Evolutionary conservation across 2,888 invertebrate species (phyloP).

Genomic region (Drosophila greeni): DNA sequence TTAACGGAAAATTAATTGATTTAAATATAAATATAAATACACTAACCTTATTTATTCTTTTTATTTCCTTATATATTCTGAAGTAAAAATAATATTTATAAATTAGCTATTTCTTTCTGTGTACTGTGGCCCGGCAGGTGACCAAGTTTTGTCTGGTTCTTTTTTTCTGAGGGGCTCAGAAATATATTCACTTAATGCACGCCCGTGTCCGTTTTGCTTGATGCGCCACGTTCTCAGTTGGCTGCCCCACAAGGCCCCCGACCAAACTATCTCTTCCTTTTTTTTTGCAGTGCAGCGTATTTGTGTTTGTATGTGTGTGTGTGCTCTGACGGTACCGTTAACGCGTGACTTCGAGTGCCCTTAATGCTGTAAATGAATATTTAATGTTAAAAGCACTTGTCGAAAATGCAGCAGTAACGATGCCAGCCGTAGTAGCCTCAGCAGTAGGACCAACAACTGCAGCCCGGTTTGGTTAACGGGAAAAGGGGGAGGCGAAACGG

Average conservation of each 20-base stretch:
- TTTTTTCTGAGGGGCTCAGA: slow-evolving; percentile 18
- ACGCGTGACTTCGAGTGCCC: slow-evolving; percentile 74
- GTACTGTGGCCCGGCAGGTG: slow-evolving; percentile 53
- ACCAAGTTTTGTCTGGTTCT: slow-evolving; percentile 40
- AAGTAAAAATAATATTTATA: background rate
- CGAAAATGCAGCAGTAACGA: slow-evolving; percentile 66
- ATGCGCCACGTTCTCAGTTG: slow-evolving; percentile 65
- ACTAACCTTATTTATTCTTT: background rate
- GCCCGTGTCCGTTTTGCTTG: slow-evolving; percentile 69
- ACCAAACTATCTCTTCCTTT: slow-evolving; percentile 13
- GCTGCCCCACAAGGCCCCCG: slow-evolving; percentile 20
- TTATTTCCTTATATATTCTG: background rate
- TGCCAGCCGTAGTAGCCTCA: slow-evolving; percentile 35
- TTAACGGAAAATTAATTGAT: no score
- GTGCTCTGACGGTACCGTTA: slow-evolving; percentile 55
- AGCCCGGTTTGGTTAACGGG: slow-evolving; percentile 47
- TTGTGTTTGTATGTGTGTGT: slow-evolving; percentile 20
- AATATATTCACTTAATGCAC: slow-evolving; percentile 69
- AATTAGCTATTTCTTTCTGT: background rate
- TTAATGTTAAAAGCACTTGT: slow-evolving; percentile 75
- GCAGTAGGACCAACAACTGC: slow-evolving; percentile 45
- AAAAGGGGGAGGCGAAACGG: slow-evolving; percentile 1
- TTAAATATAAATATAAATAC: no score
- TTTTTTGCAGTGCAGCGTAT: slow-evolving; percentile 39
- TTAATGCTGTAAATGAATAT: slow-evolving; percentile 75